These are phyloP conservation scores for Neosalanx taihuensis DNA, from an alignment of 2,797 vertebrate genomes.

Conservation along the genomic window DNA sequence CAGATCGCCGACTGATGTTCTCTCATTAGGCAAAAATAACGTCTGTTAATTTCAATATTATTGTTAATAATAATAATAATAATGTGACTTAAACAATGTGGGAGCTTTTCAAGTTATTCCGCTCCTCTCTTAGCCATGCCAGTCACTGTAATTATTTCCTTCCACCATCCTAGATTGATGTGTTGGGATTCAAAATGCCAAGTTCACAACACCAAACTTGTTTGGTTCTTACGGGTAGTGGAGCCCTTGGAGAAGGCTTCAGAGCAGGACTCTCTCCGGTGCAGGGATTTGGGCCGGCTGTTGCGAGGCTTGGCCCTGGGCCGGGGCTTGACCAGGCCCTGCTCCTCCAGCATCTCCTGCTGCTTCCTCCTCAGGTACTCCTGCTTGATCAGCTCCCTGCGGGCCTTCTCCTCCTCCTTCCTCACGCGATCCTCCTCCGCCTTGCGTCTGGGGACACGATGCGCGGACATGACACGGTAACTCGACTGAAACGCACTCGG, in stretches of 20 bases:
- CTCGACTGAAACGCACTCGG: not conserved
- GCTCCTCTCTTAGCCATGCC: too few relatives aligned
- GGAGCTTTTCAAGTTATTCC: too few relatives aligned
- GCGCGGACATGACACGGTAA: not conserved
- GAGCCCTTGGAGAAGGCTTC: slow-evolving; percentile 79
- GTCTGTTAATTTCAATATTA: too few relatives aligned
- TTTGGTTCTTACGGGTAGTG: slow-evolving; percentile 76
- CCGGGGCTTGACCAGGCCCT: slow-evolving; percentile 73
- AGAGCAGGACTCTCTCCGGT: slow-evolving; percentile 76
- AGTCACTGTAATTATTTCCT: too few relatives aligned
- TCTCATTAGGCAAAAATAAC: too few relatives aligned
- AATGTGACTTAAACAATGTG: too few relatives aligned
- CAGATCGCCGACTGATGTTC: too few relatives aligned
- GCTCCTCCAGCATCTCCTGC: slow-evolving; percentile 82
- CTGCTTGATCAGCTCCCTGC: slow-evolving; percentile 85
- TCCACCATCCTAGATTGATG: too few relatives aligned
- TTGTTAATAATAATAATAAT: too few relatives aligned
- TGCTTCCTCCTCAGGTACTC: slow-evolving; percentile 84
- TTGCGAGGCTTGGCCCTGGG: slow-evolving; percentile 78
- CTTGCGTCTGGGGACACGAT: slow-evolving; percentile 73
- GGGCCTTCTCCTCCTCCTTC: slow-evolving; percentile 85
- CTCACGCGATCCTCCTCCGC: slow-evolving; percentile 84
- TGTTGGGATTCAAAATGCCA: too few relatives aligned
- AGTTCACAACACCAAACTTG: too few relatives aligned
- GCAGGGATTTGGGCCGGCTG: slow-evolving; percentile 79